A percentile compares a stretch with the other conserved stretches of the same genome.
These are phyloP conservation scores for Tenualosa thibaudeaui DNA, from an alignment of 2,797 vertebrate species.

Conservation along the genomic window DNA sequence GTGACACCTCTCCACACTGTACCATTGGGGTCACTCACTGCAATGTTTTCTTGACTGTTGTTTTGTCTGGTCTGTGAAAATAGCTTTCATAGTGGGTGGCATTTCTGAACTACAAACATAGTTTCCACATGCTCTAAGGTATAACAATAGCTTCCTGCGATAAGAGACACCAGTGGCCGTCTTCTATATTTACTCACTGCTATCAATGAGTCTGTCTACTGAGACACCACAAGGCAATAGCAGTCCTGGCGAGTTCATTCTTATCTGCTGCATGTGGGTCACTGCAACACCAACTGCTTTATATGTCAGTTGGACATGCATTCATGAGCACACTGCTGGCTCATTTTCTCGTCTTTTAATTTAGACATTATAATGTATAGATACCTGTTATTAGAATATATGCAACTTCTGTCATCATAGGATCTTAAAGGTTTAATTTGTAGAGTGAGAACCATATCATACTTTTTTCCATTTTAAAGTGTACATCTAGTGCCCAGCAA, in stretches of 20 bases:
- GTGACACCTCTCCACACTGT: too few relatives aligned
- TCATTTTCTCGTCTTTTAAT: neutral
- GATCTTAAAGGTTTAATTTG: too few relatives aligned
- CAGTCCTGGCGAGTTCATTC: constrained; percentile 32
- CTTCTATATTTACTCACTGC: constrained; percentile 59
- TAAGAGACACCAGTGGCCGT: constrained; percentile 59
- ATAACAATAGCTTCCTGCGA: constrained; percentile 50
- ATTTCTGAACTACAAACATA: constrained; percentile 52
- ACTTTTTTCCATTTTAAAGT: too few relatives aligned
- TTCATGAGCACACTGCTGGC: neutral
- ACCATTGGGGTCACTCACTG: neutral
- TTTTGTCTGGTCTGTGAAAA: constrained; percentile 30
- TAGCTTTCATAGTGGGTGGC: neutral
- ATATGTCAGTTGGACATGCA: neutral
- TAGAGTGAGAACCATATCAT: too few relatives aligned
- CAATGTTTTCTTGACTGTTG: neutral
- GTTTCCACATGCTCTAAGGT: constrained; percentile 46
- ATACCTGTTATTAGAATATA: too few relatives aligned
- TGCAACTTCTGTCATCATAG: too few relatives aligned
- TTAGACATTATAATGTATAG: too few relatives aligned
- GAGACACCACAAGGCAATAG: constrained; percentile 40
- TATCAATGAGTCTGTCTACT: constrained; percentile 41
- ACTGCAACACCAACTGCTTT: neutral
- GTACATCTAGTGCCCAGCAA: too few relatives aligned
- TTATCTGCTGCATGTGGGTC: constrained; percentile 35